Percentiles rank a stretch among this genome's conserved stretches.
Conservation (phyloP, 2,797 vertebrate genomes). For the Rhinatrema bivittatum region DNA sequence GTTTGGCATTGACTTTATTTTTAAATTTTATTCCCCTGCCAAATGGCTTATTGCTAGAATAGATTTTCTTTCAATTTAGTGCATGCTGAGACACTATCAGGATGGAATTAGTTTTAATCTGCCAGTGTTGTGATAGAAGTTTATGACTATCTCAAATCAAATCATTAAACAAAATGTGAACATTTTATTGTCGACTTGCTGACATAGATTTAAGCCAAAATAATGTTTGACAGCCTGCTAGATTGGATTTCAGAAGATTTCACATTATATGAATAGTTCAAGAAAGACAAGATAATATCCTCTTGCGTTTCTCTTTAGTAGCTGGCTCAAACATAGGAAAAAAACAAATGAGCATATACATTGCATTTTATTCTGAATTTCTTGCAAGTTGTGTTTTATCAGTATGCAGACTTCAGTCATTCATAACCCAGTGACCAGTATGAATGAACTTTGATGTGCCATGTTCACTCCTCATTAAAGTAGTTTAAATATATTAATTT, state of each 20-base stretch:
- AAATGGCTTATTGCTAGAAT: slow-evolving; percentile 19
- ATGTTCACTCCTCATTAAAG: not conserved
- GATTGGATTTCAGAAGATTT: slow-evolving; percentile 20
- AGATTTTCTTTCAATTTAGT: slow-evolving; percentile 27
- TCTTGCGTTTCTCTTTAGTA: slow-evolving; percentile 2
- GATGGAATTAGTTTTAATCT: slow-evolving; percentile 24
- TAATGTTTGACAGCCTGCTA: not conserved
- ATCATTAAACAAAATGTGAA: slow-evolving; percentile 5
- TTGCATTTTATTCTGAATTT: fast-evolving
- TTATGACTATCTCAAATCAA: slow-evolving; percentile 18
- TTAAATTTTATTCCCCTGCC: slow-evolving; percentile 16
- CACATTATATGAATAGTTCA: slow-evolving; percentile 20
- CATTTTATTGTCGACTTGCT: slow-evolving; percentile 19
- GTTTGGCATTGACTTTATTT: slow-evolving; percentile 30
- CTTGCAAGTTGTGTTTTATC: not conserved
- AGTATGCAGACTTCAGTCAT: not conserved
- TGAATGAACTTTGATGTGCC: not conserved
- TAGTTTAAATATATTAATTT: not conserved
- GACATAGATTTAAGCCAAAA: slow-evolving; percentile 14
- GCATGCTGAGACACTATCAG: slow-evolving; percentile 10
- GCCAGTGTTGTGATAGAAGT: slow-evolving; percentile 1
- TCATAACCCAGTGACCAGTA: not conserved
- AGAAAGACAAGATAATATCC: slow-evolving; percentile 9
- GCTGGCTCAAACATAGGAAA: slow-evolving; percentile 4
- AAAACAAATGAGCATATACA: not conserved